Evolutionary conservation across 2,888 invertebrate species (phyloP).

Genomic region (Apotomis turbidana): DNA sequence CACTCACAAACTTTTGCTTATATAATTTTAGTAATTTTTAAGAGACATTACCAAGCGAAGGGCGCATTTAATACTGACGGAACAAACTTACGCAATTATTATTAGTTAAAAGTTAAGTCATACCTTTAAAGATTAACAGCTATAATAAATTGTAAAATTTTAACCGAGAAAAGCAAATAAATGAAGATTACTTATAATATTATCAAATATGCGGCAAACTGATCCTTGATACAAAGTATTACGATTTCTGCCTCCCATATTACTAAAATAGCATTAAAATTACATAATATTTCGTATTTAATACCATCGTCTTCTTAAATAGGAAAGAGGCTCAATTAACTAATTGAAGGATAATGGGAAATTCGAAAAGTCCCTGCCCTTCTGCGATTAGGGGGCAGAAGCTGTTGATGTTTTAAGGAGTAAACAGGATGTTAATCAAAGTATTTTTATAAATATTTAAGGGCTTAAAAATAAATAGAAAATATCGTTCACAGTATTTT

Average conservation of each 20-base stretch:
- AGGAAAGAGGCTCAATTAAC: slow-evolving; percentile 35
- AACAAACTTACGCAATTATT: too few relatives aligned
- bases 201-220: background rate
- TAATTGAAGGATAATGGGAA: slow-evolving; percentile 33
- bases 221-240: background rate
- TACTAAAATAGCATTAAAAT: background rate
- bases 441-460: slow-evolving; percentile 5
- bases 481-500: too few relatives aligned
- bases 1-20: too few relatives aligned
- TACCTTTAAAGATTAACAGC: too few relatives aligned
- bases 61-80: too few relatives aligned
- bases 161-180: too few relatives aligned
- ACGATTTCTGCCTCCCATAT: background rate
- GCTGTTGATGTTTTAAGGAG: slow-evolving; percentile 5
- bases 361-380: background rate
- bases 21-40: too few relatives aligned
- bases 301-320: slow-evolving; percentile 17
- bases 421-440: slow-evolving; percentile 10
- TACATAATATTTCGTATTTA: background rate
- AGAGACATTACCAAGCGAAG: too few relatives aligned
- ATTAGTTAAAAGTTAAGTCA: too few relatives aligned
- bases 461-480: background rate
- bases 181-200: too few relatives aligned
- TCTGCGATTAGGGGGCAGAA: slow-evolving; percentile 11
- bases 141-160: too few relatives aligned